Base-by-base conservation (phyloP, 2,113 vertebrate species). In the Delphinus delphis region DNA sequence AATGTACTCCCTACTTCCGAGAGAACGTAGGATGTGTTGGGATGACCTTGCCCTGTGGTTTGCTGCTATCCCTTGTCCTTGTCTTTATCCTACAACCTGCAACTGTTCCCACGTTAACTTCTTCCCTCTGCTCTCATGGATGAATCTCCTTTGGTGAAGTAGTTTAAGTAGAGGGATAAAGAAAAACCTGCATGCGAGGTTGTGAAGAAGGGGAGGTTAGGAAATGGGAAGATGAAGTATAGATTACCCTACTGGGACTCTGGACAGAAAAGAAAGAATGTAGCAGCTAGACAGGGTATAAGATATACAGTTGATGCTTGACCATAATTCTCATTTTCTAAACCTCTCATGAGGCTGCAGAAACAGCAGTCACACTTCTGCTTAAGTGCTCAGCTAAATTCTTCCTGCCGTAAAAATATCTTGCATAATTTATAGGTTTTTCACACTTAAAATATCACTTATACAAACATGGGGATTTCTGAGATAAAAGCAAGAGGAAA, bases 401-500 rank as follows among this genome's bases (percentile, higher is more conserved):
- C 33, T 36, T 95, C 73, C 10, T 18, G 77, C 68, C 41, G 10
- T 63, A 90, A 93, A 76, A 6, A 67, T 53, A 36, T 41, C 73
- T 11, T 89, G 9, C 6, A 73, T 80, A 62, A 90, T 82, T 88
- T 50, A 36, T 47, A 26, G 6, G 73, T 50, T 90, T 90, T 90
- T 73, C 55, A 8, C 31, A 2, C 44, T 97, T 95, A 82, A 80
- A 95, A 79, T 83, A 90, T 36, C 53, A 28, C 88, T 77, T 74
- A 23, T 36, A 86, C 31, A 68, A 53, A 80, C 41, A 23, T 1
- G 50, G 62, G 74, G 2, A 41, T 67, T 44, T 68, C 4, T 41
- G 38, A 62, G 47, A 31, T 21, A 26, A 97, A 36, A 11, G 23
- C 26, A 1, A 7, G 8, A 96, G 77, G 63, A 82, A 97, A 71